phyloP scores from a whole-genome alignment of 2,797 vertebrate species.

The Glossophaga mutica region DNA sequence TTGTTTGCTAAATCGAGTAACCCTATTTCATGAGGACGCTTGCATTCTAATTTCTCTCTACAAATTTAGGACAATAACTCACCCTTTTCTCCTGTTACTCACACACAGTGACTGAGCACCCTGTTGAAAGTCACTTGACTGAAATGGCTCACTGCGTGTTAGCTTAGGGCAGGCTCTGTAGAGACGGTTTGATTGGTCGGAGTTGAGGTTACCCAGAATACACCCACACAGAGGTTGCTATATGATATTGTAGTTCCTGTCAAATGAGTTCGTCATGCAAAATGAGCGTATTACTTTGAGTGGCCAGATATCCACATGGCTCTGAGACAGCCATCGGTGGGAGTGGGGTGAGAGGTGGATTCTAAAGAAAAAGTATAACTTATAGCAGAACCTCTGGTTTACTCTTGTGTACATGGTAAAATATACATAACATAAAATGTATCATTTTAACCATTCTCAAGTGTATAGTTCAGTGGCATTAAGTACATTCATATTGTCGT shows the following conservation, averaged over 20 bases:
- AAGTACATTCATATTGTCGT: background rate
- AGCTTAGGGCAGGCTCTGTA: background rate
- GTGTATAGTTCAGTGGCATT: background rate
- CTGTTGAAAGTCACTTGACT: conserved; percentile 60
- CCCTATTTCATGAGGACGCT: conserved; percentile 26
- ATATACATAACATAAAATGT: background rate
- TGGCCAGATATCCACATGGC: background rate
- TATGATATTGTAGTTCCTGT: conserved; percentile 6
- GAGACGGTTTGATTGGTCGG: background rate
- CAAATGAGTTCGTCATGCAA: conserved; percentile 18
- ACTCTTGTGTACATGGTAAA: background rate
- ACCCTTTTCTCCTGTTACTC: conserved; percentile 58
- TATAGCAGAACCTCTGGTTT: background rate
- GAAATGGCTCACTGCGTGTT: background rate
- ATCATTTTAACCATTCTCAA: background rate
- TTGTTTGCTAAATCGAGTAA: conserved; percentile 51
- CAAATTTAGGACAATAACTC: conserved; percentile 58
- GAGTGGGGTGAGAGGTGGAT: background rate
- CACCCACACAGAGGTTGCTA: background rate
- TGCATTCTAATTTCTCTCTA: conserved; percentile 57
- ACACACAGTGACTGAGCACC: conserved; percentile 40
- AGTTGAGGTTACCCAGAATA: conserved; percentile 28
- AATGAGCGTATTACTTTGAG: conserved; percentile 42
- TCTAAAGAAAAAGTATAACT: background rate
- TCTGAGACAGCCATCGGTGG: background rate